phyloP scores from a whole-genome alignment of 2,113 vertebrate genomes.

The Amazona vittata region DNA sequence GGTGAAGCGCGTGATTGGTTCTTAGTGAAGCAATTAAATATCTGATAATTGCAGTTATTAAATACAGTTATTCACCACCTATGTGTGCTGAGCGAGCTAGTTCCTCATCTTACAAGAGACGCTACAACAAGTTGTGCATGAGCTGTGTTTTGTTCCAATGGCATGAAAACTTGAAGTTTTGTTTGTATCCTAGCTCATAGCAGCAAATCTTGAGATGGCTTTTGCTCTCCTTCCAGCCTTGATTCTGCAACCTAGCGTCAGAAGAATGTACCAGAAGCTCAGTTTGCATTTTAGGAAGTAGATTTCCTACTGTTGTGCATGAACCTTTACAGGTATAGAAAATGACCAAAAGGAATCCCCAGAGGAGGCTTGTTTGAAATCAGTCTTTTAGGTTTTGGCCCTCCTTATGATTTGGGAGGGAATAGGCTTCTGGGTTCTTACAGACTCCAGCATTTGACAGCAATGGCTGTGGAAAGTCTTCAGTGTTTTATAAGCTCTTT shows the following conservation, averaged over 20 bases:
- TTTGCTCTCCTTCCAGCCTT: neutral
- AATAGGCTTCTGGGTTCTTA: neutral
- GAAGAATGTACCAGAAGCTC: neutral
- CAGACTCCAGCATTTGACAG: neutral
- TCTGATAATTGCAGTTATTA: neutral
- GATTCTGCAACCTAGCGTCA: neutral
- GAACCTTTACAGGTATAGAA: neutral
- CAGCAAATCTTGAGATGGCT: neutral
- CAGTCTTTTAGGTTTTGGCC: neutral
- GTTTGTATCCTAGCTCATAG: neutral
- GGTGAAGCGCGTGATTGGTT: neutral
- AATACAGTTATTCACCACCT: neutral
- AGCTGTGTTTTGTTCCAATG: neutral
- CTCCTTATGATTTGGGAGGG: neutral
- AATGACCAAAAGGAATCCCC: neutral
- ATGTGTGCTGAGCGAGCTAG: neutral
- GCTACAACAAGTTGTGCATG: neutral
- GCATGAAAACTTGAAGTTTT: neutral
- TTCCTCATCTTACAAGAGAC: neutral
- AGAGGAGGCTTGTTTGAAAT: neutral
- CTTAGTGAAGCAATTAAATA: neutral
- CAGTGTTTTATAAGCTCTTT: neutral
- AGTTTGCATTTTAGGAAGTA: neutral
- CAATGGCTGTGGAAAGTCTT: neutral
- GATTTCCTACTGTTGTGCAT: neutral